Conservation (phyloP, 2,797 vertebrate genomes). For the Tiaroga cobitis region DNA sequence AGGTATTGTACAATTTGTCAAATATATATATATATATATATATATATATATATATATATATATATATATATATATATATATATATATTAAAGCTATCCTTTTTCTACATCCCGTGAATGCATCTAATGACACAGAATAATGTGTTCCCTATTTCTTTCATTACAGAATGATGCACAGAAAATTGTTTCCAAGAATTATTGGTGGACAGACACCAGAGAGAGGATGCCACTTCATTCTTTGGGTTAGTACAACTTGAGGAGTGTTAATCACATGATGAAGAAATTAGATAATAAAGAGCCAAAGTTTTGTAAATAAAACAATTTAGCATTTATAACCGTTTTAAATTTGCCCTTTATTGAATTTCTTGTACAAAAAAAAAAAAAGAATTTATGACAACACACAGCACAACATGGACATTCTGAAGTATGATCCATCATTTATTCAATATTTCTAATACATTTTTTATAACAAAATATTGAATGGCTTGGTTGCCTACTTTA, state of each 20-base stretch:
- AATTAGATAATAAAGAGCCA: neutral
- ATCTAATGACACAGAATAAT: neutral
- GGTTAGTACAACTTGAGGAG: neutral
- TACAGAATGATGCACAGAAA: constrained; percentile 10
- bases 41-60: no score
- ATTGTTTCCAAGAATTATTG: constrained; percentile 3
- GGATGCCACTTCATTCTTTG: constrained; percentile 32
- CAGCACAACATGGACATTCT: neutral
- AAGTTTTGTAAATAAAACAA: no score
- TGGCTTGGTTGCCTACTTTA: neutral
- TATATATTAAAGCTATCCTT: neutral
- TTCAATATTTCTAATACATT: neutral
- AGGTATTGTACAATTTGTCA: neutral
- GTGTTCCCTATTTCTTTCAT: neutral
- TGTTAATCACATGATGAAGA: neutral
- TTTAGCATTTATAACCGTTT: no score
- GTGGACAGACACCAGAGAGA: neutral
- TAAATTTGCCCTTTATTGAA: no score
- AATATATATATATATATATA: no score
- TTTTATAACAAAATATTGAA: no score
- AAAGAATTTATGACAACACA: constrained; percentile 5
- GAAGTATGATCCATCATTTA: neutral
- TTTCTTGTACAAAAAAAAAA: no score
- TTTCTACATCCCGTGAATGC: neutral
- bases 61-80: no score